Evolutionary conservation across 2,797 vertebrate genomes (phyloP), one percentile per base, ranked within the genome.

Genomic region (Sphenopsis melanotis): DNA sequence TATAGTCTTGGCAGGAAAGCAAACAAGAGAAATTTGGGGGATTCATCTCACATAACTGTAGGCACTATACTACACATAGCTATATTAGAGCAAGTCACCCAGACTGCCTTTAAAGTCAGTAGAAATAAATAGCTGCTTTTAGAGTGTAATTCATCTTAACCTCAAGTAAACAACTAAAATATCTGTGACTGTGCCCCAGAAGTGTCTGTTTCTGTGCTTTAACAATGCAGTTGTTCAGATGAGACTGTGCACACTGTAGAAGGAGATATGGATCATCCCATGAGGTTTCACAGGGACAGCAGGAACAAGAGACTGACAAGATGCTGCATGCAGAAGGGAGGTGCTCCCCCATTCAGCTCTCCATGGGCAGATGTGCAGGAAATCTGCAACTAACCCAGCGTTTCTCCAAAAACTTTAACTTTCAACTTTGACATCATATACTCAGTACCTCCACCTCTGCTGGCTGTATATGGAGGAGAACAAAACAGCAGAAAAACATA

Each of bases 201-300:
- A 30, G 14, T 59, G 9, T 34, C 36, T 79, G 12, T 66, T 69
- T 81, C 42, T 81, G 47, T 65, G 18, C 24, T 84, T 69, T 42
- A 79, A 61, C 22, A 1, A 1, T 4, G 2, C 29, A 36, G 30
- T 9, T 70, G 53, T 20, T 90, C 32, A 50, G 39, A 42, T 32
- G 36, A 4, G 3, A 7, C 32, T 72, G 20, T 72, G 47, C 34
- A 46, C 66, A 29, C 15, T 0, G 0, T 11, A 55, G 60, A 10
- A 46, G 37, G n/a, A 77, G 34, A 29, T 11, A 39, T 15, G 66
- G 81, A 59, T 60, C 32, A 17, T n/a, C 21, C 37, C 68, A 15
- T 4, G 46, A 75, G 10, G 11, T 76, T 66, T 53, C 65, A 57
- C 30, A 32, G 42, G 53, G 47, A 64, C 36, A 61, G 42, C 12